A percentile compares a stretch with the other conserved stretches of the same genome.
Conservation (phyloP, 2,888 invertebrate species). For the Bombyx huttoni region DNA sequence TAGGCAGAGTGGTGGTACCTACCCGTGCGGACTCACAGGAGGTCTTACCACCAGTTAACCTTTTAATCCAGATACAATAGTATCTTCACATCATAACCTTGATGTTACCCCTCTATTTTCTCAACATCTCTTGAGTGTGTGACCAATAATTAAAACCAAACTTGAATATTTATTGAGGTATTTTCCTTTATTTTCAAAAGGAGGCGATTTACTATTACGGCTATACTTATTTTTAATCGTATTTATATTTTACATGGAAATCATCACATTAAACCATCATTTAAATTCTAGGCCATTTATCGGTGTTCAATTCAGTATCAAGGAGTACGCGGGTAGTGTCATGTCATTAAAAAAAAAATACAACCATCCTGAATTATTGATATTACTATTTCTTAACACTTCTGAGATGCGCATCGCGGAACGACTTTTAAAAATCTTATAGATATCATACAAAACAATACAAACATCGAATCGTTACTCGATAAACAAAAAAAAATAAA, state of each 20-base stretch:
- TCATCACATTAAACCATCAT: conserved; percentile 65
- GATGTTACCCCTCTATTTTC: too few relatives aligned
- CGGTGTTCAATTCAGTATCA: conserved; percentile 60
- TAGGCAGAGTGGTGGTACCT: too few relatives aligned
- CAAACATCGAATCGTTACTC: conserved; percentile 57
- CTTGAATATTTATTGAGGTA: conserved; percentile 60
- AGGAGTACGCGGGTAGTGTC: conserved; percentile 51
- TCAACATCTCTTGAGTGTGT: conserved; percentile 5
- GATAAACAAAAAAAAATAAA: conserved; percentile 23
- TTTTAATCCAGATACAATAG: too few relatives aligned
- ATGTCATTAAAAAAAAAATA: conserved; percentile 62
- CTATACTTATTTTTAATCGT: conserved; percentile 64
- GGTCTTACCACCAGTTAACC: too few relatives aligned
- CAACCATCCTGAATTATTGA: conserved; percentile 53
- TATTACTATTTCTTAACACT: conserved; percentile 41
- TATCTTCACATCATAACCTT: too few relatives aligned
- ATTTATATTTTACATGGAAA: conserved; percentile 72
- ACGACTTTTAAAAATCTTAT: conserved; percentile 60
- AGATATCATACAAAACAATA: conserved; percentile 73
- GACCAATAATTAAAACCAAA: conserved; percentile 45
- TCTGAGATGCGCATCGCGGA: conserved; percentile 34
- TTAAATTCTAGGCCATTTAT: conserved; percentile 61
- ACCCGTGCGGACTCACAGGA: too few relatives aligned
- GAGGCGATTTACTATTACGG: conserved; percentile 68
- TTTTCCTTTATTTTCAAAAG: conserved; percentile 66